phyloP scores from a whole-genome alignment of 2,888 invertebrate species.

The Rapana venosa region DNA sequence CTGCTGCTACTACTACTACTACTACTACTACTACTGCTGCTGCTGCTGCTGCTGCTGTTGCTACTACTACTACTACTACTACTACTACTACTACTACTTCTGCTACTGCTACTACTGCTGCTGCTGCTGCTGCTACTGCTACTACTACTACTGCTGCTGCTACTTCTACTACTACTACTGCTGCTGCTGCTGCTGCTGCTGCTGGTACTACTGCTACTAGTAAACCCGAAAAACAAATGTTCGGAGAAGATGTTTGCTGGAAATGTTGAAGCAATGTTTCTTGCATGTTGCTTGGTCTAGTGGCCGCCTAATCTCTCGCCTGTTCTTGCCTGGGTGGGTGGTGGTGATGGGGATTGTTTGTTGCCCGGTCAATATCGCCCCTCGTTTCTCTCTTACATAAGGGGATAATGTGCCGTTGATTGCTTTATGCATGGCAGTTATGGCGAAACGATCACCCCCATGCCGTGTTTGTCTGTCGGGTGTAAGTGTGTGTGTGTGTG shows the following conservation, averaged over 20 bases:
- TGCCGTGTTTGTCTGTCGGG: background rate
- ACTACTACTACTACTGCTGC: conserved; percentile 6
- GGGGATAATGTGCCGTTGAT: too few species aligned
- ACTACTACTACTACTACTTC: conserved; percentile 25
- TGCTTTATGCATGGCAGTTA: too few species aligned
- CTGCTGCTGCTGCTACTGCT: conserved; percentile 20
- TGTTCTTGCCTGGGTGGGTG: too few species aligned
- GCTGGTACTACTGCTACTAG: background rate
- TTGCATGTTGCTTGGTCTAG: too few species aligned
- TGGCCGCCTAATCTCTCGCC: too few species aligned
- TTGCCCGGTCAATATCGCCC: too few species aligned
- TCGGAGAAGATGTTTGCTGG: too few species aligned
- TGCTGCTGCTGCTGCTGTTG: conserved; percentile 24
- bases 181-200: conserved; percentile 17
- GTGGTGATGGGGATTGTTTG: too few species aligned
- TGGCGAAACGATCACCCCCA: too few species aligned
- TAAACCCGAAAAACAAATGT: too few species aligned
- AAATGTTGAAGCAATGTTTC: too few species aligned
- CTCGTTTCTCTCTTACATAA: too few species aligned
- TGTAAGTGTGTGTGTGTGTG: background rate
- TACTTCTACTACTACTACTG: background rate
- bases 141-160: conserved; percentile 28
- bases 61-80: conserved; percentile 27
- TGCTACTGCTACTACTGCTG: conserved; percentile 24
- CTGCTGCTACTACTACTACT: background rate